Evolutionary conservation across 2,797 vertebrate species (phyloP).

Genomic region (Acestrorhynchus altus): DNA sequence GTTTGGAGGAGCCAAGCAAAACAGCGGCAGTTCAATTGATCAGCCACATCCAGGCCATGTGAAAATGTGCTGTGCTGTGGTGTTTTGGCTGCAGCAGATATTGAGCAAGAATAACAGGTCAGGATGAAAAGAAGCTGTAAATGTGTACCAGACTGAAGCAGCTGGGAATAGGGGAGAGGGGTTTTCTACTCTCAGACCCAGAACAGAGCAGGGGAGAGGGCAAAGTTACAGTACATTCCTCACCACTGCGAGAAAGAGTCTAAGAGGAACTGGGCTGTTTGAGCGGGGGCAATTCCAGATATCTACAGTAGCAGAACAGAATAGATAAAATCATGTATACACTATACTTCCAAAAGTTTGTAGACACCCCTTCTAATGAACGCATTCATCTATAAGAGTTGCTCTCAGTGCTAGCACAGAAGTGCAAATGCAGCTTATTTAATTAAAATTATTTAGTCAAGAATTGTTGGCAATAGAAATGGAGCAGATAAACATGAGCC

Average conservation of each 20-base stretch:
- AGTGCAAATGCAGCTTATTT: too few species aligned
- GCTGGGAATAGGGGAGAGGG: slow-evolving; percentile 59
- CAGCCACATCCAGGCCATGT: slow-evolving; percentile 65
- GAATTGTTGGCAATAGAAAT: too few species aligned
- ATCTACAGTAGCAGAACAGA: slow-evolving; percentile 57
- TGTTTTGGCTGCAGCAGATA: slow-evolving; percentile 58
- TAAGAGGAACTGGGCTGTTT: slow-evolving; percentile 72
- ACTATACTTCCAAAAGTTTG: too few species aligned
- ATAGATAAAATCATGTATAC: slow-evolving; percentile 67
- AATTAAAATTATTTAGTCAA: too few species aligned
- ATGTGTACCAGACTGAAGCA: slow-evolving; percentile 71
- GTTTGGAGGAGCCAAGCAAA: slow-evolving; percentile 66
- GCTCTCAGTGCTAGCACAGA: too few species aligned
- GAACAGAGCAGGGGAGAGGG: slow-evolving; percentile 20
- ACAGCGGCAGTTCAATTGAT: slow-evolving; percentile 66
- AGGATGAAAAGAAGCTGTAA: slow-evolving; percentile 53
- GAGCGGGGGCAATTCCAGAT: slow-evolving; percentile 60
- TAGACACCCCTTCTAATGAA: too few species aligned
- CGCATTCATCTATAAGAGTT: too few species aligned
- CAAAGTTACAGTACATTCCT: slow-evolving; percentile 29
- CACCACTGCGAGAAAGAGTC: slow-evolving; percentile 54
- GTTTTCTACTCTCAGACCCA: slow-evolving; percentile 61
- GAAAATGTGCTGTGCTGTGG: slow-evolving; percentile 60
- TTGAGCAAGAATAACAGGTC: slow-evolving; percentile 54
- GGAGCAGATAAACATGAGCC: too few species aligned